Evolutionary conservation across 2,888 invertebrate genomes (phyloP).

Genomic region (Tenthredo mesomela): DNA sequence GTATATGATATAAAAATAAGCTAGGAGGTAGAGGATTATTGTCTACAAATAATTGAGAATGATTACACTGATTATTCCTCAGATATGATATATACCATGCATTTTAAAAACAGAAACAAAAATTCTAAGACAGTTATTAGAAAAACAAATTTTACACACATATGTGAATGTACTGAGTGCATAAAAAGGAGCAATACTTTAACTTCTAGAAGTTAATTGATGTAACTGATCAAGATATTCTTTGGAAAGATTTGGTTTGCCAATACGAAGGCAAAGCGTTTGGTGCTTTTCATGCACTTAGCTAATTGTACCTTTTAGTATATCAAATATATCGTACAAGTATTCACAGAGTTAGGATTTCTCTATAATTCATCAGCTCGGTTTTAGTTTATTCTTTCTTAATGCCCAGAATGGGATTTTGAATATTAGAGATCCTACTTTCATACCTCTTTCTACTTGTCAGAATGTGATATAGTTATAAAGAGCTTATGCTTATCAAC

Average conservation of each 20-base stretch:
- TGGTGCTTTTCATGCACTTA: slow-evolving; percentile 8
- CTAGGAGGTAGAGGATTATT: neutral
- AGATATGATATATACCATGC: slow-evolving; percentile 20
- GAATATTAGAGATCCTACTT: neutral
- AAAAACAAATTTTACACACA: neutral
- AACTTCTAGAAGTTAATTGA: neutral
- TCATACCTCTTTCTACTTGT: neutral
- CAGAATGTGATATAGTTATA: neutral
- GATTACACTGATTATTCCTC: slow-evolving; percentile 27
- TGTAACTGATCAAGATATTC: neutral
- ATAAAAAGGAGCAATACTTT: neutral
- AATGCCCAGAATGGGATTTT: neutral
- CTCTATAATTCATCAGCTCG: neutral
- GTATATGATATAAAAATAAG: neutral
- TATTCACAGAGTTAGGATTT: neutral
- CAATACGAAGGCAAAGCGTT: neutral
- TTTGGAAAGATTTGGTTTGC: neutral
- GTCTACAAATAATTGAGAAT: slow-evolving; percentile 13
- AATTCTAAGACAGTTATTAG: neutral
- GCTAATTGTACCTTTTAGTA: neutral
- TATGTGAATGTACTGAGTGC: neutral
- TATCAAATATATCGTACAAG: neutral
- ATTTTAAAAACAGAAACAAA: neutral
- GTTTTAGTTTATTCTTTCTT: neutral
- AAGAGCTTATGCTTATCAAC: neutral